Conservation (phyloP, 2,797 vertebrate species). For the Myotis pilosus region DNA sequence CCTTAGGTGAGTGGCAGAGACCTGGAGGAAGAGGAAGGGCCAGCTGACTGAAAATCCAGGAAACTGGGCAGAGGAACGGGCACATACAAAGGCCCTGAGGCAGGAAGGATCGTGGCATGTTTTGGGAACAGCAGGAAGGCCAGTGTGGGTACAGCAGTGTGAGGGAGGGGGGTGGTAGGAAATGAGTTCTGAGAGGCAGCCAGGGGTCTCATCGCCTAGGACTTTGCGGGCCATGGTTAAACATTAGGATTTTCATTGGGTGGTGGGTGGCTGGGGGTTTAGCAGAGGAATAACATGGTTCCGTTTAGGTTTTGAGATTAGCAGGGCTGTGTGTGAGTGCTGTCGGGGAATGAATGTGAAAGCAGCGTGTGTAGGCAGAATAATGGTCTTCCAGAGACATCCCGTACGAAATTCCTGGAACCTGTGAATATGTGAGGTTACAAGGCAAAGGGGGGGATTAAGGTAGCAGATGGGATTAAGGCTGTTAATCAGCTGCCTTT, state of each 20-base stretch:
- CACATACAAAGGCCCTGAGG: background rate
- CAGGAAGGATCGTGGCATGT: background rate
- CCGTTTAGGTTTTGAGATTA: background rate
- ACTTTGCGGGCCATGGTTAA: background rate
- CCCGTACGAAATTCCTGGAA: background rate
- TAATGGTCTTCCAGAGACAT: background rate
- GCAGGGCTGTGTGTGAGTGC: background rate
- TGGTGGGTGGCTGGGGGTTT: background rate
- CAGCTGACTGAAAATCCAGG: background rate
- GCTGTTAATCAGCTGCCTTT: background rate
- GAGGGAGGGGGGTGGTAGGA: too few species aligned
- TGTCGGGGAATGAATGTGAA: background rate
- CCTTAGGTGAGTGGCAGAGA: background rate
- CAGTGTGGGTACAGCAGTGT: background rate
- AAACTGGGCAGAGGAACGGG: background rate
- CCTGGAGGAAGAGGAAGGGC: background rate
- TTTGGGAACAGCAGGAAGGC: background rate
- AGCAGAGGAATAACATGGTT: background rate
- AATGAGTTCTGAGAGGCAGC: background rate
- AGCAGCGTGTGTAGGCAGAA: background rate
- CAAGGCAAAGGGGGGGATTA: background rate
- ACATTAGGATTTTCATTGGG: background rate
- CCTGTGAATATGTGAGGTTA: background rate
- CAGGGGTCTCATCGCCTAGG: background rate
- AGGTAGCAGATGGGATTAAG: background rate